Percentiles rank a stretch among this genome's conserved stretches.
These are phyloP conservation scores for Muscidifurax raptorellus DNA, from an alignment of 1,140 invertebrate genomes.

Conservation along the genomic window DNA sequence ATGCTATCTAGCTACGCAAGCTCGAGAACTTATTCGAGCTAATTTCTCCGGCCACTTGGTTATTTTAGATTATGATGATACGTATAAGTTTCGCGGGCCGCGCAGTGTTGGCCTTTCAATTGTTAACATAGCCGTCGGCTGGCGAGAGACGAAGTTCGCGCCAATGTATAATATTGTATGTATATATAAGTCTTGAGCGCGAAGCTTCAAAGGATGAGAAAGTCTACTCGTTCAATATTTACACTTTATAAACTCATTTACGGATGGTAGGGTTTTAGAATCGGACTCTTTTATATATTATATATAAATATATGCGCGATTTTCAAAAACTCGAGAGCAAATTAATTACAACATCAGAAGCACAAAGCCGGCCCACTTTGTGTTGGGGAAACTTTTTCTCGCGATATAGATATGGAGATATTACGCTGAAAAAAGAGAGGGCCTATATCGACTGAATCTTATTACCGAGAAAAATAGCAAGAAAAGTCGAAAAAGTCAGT, in stretches of 20 bases:
- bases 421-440: too few relatives aligned
- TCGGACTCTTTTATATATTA: too few relatives aligned
- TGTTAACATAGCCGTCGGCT: background rate
- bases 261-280: too few relatives aligned
- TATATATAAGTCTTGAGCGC: background rate
- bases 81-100: background rate
- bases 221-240: background rate
- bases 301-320: too few relatives aligned
- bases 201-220: background rate
- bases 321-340: too few relatives aligned
- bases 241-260: background rate
- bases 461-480: background rate
- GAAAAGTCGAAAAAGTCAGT: background rate
- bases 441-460: background rate
- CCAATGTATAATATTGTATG: too few relatives aligned
- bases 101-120: background rate
- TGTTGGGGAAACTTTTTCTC: background rate
- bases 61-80: background rate
- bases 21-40: too few relatives aligned
- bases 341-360: background rate
- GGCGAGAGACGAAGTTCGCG: background rate
- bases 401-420: background rate
- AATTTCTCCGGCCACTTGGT: background rate
- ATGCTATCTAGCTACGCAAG: background rate
- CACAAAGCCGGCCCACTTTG: background rate